These are phyloP conservation scores for Aleadryas rufinucha DNA, from an alignment of 2,113 vertebrate genomes.

Conservation along the genomic window DNA sequence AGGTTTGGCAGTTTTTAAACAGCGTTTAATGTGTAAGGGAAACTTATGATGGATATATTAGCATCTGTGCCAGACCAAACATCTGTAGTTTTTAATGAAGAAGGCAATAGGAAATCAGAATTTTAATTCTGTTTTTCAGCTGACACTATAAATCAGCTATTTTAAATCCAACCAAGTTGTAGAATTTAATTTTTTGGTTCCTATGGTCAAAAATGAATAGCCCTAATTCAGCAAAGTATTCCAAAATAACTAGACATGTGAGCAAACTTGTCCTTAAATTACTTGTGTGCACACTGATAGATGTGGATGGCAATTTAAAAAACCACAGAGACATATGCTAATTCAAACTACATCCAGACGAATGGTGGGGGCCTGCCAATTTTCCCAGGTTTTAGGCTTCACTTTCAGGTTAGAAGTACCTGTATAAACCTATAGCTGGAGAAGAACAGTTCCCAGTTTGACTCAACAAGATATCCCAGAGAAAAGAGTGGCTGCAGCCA, in stretches of 20 bases:
- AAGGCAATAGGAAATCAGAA: neutral
- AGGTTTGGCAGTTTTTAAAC: conserved; percentile 19
- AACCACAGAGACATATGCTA: neutral
- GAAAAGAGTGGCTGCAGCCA: neutral
- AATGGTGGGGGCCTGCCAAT: neutral
- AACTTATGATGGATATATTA: neutral
- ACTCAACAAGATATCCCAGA: neutral
- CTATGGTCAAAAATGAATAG: neutral
- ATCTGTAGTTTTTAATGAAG: conserved; percentile 31
- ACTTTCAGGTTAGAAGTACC: neutral
- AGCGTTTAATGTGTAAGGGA: neutral
- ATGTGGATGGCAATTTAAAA: neutral
- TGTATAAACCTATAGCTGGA: neutral
- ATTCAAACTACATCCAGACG: neutral
- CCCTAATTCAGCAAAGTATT: neutral
- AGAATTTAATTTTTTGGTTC: neutral
- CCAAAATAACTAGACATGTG: neutral
- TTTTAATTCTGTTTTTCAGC: neutral
- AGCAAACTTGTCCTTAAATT: neutral
- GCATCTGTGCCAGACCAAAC: conserved; percentile 46
- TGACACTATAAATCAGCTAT: neutral
- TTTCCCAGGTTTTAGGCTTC: neutral
- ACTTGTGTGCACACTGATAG: neutral
- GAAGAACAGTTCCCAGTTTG: neutral
- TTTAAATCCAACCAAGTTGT: neutral